Base-by-base conservation (phyloP, 2,888 invertebrate genomes). In the Pecten maximus region DNA sequence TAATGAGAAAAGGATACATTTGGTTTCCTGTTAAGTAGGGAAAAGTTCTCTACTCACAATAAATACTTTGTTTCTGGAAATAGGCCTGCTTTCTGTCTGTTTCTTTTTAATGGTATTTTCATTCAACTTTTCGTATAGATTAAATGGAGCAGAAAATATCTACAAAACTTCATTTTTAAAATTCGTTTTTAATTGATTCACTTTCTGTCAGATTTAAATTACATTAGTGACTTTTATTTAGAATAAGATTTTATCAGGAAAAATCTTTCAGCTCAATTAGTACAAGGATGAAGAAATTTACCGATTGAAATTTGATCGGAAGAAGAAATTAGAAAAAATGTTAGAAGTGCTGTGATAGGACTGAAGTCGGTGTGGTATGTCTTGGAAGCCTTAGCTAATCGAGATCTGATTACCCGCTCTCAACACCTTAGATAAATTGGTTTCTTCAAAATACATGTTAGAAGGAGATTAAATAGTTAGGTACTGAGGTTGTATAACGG, bases 391-490 rank as follows among this genome's bases (percentile, higher is more conserved):
- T 10, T 35, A 28, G 35, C 74, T 74, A 74, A 74, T 74, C 74
- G 28, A 74, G 74, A 74, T 74, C 74, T 74, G 74, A 74, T 74
- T 74, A 74, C 74, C 35, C 4, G 74, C 35, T 23, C 74, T 74
- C 74, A 74, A 74, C 74, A 74, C 74, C 74, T 74, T 74, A 74
- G 74, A 74, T 74, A 74, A 74, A 74, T 74, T 74, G 74, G 74
- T 74, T 74, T 74, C 74, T 74, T 74, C 23, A 74, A 74, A 74
- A 74, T 74, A 74, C 74, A 74, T 74, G 74, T 74, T 35, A 74
- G 74, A 35, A 74, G 8, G 74, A 74, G 74, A 74, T 74, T 74
- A 74, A 74, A 74, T 35, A 3, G 28, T 28, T 74, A 74, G 35
- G 74, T 74, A 35, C 74, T 74, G 12, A 6, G n/a, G 35, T 74